These are phyloP conservation scores for Mesembrinibis cayennensis DNA, from an alignment of 2,113 vertebrate genomes.

Conservation along the genomic window DNA sequence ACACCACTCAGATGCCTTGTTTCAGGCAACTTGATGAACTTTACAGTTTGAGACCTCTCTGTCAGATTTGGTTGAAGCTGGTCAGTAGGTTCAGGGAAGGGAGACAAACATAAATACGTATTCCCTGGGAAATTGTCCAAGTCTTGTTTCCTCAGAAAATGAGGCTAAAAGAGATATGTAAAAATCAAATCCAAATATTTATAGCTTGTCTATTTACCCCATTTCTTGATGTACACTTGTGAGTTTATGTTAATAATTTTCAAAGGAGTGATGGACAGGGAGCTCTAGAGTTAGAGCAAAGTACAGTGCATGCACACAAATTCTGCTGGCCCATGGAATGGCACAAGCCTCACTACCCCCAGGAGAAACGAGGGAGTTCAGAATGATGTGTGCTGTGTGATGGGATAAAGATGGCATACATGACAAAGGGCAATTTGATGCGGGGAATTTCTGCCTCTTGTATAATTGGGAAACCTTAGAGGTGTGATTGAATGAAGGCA, in stretches of 20 bases:
- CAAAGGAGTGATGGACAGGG: neutral
- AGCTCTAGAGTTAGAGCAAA: neutral
- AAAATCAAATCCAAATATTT: neutral
- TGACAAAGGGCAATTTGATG: constrained; percentile 6
- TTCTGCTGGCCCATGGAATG: neutral
- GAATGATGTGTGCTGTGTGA: neutral
- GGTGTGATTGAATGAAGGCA: constrained; percentile 64
- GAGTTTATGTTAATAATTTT: neutral
- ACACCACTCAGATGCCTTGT: neutral
- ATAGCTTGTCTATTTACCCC: neutral
- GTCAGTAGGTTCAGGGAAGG: neutral
- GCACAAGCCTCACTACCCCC: neutral
- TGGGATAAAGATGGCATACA: constrained; percentile 57
- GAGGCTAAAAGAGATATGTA: neutral
- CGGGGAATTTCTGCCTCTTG: neutral
- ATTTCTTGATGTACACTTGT: neutral
- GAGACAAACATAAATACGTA: neutral
- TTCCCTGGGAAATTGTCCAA: neutral
- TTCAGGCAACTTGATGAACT: neutral
- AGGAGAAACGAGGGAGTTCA: neutral
- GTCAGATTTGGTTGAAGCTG: neutral
- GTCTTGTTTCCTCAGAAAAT: neutral
- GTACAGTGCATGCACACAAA: neutral
- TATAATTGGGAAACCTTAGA: constrained; percentile 42
- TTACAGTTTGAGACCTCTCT: neutral